A percentile compares a stretch with the other conserved stretches of the same genome.
Conservation (phyloP, 2,888 invertebrate species). For the Agrotis exclamationis region DNA sequence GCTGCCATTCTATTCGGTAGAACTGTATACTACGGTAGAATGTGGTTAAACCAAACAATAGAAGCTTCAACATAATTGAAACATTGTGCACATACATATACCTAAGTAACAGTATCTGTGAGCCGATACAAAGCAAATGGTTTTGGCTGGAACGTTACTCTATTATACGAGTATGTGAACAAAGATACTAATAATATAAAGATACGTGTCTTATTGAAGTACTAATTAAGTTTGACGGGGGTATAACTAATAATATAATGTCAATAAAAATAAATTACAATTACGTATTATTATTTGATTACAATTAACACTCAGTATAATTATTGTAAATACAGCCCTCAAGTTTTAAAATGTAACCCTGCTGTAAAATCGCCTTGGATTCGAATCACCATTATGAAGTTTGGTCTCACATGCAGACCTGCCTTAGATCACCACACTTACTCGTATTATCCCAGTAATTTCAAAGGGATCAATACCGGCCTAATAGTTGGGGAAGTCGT, state of each 20-base stretch:
- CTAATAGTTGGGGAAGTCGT: neutral
- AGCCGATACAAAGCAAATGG: conserved; percentile 21
- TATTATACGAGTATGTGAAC: neutral
- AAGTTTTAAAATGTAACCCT: too few relatives aligned
- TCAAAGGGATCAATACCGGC: neutral
- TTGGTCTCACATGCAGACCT: too few relatives aligned
- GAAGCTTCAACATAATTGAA: conserved; percentile 40
- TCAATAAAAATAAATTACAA: too few relatives aligned
- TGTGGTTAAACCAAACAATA: conserved; percentile 30
- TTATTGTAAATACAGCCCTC: too few relatives aligned
- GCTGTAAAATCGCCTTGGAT: too few relatives aligned
- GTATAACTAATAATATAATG: too few relatives aligned
- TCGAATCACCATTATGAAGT: too few relatives aligned
- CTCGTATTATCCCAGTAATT: neutral
- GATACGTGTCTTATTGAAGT: neutral
- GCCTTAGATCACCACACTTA: too few relatives aligned
- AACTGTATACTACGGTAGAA: conserved; percentile 14
- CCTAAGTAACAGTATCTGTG: conserved; percentile 22
- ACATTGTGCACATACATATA: conserved; percentile 13
- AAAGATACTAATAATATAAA: neutral
- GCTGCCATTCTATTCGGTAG: conserved; percentile 1
- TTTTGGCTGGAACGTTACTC: conserved; percentile 4
- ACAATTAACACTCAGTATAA: too few relatives aligned
- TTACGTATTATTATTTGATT: too few relatives aligned
- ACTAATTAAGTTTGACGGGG: neutral